phyloP scores from a whole-genome alignment of 2,888 invertebrate genomes.

The Adineta ricciae region DNA sequence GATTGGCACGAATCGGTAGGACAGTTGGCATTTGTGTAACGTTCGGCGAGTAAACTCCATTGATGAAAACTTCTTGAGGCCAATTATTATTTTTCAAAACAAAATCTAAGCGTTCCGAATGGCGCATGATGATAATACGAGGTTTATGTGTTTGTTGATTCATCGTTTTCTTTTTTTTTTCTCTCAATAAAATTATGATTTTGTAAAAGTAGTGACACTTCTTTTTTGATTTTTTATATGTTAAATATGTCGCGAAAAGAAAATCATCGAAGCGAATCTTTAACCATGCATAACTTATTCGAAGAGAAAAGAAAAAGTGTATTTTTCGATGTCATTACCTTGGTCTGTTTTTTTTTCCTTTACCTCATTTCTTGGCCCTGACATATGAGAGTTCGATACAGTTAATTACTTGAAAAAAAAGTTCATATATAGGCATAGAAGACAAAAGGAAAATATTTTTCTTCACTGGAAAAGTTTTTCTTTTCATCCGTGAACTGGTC shows the following conservation, averaged over 20 bases:
- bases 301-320: background rate
- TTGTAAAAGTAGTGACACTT: background rate
- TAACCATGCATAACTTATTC: background rate
- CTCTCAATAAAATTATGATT: background rate
- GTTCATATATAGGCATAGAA: background rate
- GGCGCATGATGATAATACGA: constrained; percentile 8
- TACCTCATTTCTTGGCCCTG: background rate
- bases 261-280: background rate
- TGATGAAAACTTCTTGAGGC: background rate
- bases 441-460: no score
- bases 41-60: background rate
- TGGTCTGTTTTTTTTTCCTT: background rate
- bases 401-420: background rate
- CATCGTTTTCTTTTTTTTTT: background rate
- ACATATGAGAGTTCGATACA: background rate
- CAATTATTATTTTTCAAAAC: background rate
- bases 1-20: background rate
- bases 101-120: background rate
- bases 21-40: background rate
- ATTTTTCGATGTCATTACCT: background rate
- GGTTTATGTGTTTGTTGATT: background rate
- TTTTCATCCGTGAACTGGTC: no score
- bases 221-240: background rate
- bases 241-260: background rate
- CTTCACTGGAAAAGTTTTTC: no score